phyloP scores from a whole-genome alignment of 2,888 invertebrate species.

The Tenthredo scrophulariae region DNA sequence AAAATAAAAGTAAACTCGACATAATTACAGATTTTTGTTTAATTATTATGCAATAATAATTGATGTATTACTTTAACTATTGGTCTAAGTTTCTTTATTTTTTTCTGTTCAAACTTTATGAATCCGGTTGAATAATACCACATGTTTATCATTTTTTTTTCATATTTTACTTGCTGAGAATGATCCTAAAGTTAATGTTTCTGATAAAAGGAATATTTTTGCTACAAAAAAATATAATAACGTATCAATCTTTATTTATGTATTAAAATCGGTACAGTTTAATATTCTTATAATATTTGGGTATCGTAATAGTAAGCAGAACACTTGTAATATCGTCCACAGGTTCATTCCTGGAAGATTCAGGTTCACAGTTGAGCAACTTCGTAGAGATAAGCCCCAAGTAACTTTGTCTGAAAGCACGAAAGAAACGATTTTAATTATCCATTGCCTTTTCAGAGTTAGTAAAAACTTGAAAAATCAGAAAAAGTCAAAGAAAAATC shows the following conservation, averaged over 20 bases:
- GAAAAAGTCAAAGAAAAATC: conserved; percentile 43
- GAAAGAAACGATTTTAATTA: conserved; percentile 60
- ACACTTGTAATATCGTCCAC: conserved; percentile 33
- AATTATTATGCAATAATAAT: conserved; percentile 45
- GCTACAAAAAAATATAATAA: not conserved
- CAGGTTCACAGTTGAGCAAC: conserved; percentile 80
- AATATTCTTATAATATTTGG: conserved; percentile 39
- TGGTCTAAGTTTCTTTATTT: not conserved
- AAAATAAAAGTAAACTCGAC: conserved; percentile 17
- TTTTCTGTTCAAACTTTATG: not conserved
- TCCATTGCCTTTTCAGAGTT: not conserved
- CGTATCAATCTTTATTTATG: conserved; percentile 41
- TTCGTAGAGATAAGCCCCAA: conserved; percentile 94
- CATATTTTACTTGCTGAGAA: conserved; percentile 21
- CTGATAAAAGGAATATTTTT: not conserved
- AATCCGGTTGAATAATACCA: not conserved
- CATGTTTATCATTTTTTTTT: not conserved
- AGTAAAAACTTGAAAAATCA: not conserved
- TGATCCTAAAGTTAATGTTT: not conserved
- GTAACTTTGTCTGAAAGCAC: conserved; percentile 90
- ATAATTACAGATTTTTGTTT: conserved; percentile 37
- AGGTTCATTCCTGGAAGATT: conserved; percentile 27
- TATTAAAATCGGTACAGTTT: conserved; percentile 39
- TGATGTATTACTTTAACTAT: not conserved
- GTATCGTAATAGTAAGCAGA: conserved; percentile 41